These are phyloP conservation scores for Procapra przewalskii DNA, from an alignment of 2,113 vertebrate species.

Conservation along the genomic window DNA sequence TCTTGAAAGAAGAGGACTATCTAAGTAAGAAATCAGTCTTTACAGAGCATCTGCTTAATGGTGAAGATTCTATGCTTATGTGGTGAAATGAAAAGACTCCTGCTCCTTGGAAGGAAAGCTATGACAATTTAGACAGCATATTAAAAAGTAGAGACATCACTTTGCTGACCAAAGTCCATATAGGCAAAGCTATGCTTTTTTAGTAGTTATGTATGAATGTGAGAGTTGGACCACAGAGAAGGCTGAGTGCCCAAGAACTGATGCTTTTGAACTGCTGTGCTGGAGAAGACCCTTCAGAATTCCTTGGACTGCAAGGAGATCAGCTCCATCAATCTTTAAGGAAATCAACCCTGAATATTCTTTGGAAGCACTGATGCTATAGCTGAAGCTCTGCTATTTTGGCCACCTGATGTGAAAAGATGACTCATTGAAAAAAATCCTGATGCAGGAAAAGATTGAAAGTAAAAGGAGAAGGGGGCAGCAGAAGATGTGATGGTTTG, in stretches of 20 bases:
- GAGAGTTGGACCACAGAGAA: neutral
- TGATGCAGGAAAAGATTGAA: neutral
- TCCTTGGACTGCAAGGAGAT: neutral
- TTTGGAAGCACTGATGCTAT: neutral
- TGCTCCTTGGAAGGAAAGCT: neutral
- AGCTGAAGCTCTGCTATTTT: neutral
- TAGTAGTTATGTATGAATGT: neutral
- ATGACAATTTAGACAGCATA: neutral
- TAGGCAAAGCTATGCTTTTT: neutral
- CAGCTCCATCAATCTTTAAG: neutral
- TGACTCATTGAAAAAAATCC: neutral
- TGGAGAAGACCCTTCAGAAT: neutral
- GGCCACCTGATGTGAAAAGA: neutral
- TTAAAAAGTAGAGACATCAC: neutral
- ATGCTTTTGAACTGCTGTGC: neutral
- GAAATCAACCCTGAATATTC: neutral
- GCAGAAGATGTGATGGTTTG: neutral
- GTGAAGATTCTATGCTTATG: rapidly evolving
- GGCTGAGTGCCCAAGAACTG: neutral
- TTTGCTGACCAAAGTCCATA: neutral
- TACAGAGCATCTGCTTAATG: neutral
- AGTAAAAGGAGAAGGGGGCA: neutral
- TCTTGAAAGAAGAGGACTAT: neutral
- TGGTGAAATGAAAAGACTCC: neutral
- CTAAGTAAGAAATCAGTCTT: neutral